These are phyloP conservation scores for Varanus salvator DNA, from an alignment of 2,113 vertebrate species.

Conservation along the genomic window DNA sequence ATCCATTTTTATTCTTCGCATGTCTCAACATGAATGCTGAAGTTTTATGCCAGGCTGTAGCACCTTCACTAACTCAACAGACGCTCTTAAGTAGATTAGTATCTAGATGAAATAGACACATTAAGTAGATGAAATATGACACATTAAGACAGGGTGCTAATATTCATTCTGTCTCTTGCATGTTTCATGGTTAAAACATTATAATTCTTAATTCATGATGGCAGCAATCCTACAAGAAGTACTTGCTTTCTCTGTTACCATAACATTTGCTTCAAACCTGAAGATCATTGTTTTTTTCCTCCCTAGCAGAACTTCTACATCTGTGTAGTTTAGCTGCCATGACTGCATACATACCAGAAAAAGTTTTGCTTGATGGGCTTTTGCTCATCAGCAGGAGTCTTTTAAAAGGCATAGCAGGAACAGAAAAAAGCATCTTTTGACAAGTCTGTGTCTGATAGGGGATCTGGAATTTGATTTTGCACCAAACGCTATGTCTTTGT, in stretches of 20 bases:
- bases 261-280: not conserved
- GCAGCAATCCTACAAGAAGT: not conserved
- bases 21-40: not conserved
- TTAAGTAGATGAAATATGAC: not conserved
- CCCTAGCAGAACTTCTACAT: not conserved
- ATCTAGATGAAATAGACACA: not conserved
- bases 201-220: not conserved
- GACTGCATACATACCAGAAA: not conserved
- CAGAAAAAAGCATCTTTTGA: not conserved
- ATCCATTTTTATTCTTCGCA: not conserved
- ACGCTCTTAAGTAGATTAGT: not conserved
- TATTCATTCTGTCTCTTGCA: not conserved
- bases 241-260: not conserved
- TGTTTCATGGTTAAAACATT: not conserved
- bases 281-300: not conserved
- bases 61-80: not conserved
- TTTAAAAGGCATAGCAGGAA: not conserved
- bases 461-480: not conserved
- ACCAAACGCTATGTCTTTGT: not conserved
- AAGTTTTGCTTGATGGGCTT: not conserved
- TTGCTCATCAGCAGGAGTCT: not conserved
- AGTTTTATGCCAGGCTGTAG: not conserved
- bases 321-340: not conserved
- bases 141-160: not conserved
- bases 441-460: not conserved